Evolutionary conservation across 2,888 invertebrate genomes (phyloP).

Genomic region (Sinodicranocentrus sp.): DNA sequence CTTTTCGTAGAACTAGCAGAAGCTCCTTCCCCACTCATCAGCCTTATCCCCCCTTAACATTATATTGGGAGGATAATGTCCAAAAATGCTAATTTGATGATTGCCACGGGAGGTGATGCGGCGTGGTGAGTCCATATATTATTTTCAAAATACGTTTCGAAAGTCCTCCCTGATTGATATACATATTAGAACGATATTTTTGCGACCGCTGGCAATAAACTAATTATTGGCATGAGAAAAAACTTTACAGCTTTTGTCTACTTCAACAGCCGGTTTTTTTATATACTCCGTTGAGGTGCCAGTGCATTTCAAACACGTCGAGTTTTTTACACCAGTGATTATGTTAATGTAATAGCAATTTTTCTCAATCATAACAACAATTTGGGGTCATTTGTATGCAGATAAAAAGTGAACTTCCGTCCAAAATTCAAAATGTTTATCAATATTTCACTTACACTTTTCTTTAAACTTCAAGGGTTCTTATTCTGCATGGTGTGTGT

Average conservation of each 20-base stretch:
- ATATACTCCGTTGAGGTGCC: not conserved
- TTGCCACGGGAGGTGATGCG: not conserved
- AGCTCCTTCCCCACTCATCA: not conserved
- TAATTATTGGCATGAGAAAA: slow-evolving; percentile 18
- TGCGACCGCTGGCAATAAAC: slow-evolving; percentile 32
- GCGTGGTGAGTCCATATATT: not conserved
- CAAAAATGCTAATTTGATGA: slow-evolving; percentile 26
- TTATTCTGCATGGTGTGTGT: not conserved
- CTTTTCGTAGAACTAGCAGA: not conserved
- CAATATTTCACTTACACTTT: not conserved
- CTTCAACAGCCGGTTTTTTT: slow-evolving; percentile 2
- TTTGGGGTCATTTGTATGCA: slow-evolving; percentile 23
- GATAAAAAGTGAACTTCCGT: slow-evolving; percentile 10
- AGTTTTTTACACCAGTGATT: slow-evolving; percentile 19
- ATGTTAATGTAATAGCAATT: slow-evolving; percentile 47
- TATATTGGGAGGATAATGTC: not conserved
- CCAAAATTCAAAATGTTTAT: not conserved
- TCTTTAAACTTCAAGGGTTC: not conserved
- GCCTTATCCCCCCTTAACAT: not conserved
- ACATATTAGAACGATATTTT: slow-evolving; percentile 16
- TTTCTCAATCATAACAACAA: slow-evolving; percentile 32
- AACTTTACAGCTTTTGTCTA: not conserved
- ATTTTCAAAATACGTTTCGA: slow-evolving; percentile 4
- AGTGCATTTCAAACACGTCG: not conserved
- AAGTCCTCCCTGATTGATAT: slow-evolving; percentile 17